phyloP scores from a whole-genome alignment of 2,797 vertebrate genomes.

The Sebastes oblongus region DNA sequence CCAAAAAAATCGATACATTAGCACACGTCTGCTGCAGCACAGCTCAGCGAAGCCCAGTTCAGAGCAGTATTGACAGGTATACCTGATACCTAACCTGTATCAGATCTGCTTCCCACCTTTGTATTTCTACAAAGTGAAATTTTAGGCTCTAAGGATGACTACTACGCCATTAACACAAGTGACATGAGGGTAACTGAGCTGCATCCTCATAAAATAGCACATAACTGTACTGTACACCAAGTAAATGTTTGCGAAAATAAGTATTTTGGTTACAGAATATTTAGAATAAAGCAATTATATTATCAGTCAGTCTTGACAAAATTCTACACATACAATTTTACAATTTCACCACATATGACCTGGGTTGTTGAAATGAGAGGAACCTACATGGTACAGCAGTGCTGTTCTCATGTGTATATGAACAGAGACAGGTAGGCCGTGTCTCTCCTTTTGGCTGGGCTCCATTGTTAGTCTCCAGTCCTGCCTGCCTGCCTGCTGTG shows the following conservation, averaged over 20 bases:
- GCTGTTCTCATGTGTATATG: conserved; percentile 26
- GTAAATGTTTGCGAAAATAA: background rate
- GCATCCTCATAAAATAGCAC: background rate
- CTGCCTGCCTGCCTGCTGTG: conserved; percentile 62
- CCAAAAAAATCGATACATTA: background rate
- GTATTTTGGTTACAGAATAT: background rate
- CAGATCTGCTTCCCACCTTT: conserved; percentile 16
- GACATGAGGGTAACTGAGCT: background rate
- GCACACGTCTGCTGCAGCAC: background rate
- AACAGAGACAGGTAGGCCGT: conserved; percentile 42
- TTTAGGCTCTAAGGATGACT: conserved; percentile 13
- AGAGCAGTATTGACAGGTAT: conserved; percentile 20
- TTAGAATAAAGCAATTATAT: background rate
- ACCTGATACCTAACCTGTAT: conserved; percentile 30
- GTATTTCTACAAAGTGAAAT: conserved; percentile 15
- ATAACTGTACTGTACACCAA: background rate
- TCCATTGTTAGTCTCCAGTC: conserved; percentile 69
- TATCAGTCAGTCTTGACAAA: background rate
- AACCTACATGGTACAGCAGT: conserved; percentile 11
- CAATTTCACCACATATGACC: background rate
- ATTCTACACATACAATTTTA: background rate
- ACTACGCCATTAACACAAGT: background rate
- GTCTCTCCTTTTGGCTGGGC: conserved; percentile 34
- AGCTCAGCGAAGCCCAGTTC: background rate
- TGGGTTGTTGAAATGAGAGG: conserved; percentile 2